These are phyloP conservation scores for Paramuricea clavata DNA, from an alignment of 92 coral and sea anemone genomes.

Conservation along the genomic window DNA sequence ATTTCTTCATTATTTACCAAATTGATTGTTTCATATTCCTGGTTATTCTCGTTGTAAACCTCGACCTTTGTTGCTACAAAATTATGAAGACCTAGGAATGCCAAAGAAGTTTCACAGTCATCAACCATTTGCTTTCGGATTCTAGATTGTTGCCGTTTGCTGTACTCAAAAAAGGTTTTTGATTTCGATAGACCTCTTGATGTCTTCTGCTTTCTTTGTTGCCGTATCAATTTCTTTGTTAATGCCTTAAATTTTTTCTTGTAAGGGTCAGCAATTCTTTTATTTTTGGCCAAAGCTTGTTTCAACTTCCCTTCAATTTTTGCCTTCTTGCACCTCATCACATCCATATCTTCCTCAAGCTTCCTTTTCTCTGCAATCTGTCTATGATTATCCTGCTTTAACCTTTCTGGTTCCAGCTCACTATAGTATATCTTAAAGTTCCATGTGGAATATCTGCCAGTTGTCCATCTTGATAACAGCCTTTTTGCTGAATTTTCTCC, in stretches of 20 bases:
- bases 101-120: constrained; percentile 27
- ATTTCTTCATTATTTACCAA: constrained; percentile 40
- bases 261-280: background rate
- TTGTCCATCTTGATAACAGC: constrained; percentile 1
- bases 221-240: constrained; percentile 45
- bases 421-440: constrained; percentile 34
- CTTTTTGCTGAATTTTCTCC: constrained; percentile 15
- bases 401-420: background rate
- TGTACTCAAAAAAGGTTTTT: constrained; percentile 30
- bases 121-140: constrained; percentile 30
- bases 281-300: constrained; percentile 35
- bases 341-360: constrained; percentile 29
- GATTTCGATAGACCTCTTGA: constrained; percentile 50
- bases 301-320: constrained; percentile 52
- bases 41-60: constrained; percentile 54
- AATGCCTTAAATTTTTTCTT: constrained; percentile 43
- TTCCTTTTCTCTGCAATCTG: constrained; percentile 15
- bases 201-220: constrained; percentile 40
- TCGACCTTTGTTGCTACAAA: constrained; percentile 46
- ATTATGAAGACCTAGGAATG: constrained; percentile 30
- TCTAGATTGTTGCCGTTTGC: constrained; percentile 48
- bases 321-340: constrained; percentile 22
- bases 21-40: constrained; percentile 33
- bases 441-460: constrained; percentile 39
- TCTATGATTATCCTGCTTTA: background rate